Evolutionary conservation across 1,140 invertebrate species (phyloP).

Genomic region (Diachasma alloeum): DNA sequence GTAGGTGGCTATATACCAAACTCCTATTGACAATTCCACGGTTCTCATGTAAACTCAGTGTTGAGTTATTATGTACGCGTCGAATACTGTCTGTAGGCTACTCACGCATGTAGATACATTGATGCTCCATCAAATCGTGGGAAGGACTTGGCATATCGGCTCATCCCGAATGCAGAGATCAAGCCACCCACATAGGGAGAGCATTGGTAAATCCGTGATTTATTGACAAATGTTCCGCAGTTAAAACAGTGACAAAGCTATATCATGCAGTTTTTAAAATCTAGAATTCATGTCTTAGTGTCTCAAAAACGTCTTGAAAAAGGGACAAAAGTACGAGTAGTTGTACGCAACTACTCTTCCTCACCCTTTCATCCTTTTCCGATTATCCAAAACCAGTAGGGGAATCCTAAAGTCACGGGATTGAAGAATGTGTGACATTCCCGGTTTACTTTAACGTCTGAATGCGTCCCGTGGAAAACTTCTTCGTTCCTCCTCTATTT

Average conservation of each 20-base stretch:
- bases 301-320: no score
- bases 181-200: not conserved
- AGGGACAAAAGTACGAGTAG: no score
- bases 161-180: not conserved
- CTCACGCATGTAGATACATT: not conserved
- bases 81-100: not conserved
- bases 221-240: not conserved
- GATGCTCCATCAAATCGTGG: not conserved
- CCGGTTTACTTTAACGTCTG: constrained; percentile 57
- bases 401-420: not conserved
- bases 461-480: constrained; percentile 33
- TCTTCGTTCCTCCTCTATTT: constrained; percentile 32
- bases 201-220: not conserved
- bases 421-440: constrained; percentile 39
- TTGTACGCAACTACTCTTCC: not conserved
- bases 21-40: not conserved
- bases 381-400: not conserved
- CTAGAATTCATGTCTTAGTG: no score
- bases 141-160: not conserved
- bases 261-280: no score
- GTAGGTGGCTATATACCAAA: not conserved
- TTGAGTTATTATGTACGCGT: not conserved
- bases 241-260: no score
- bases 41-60: not conserved
- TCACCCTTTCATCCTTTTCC: not conserved